These are phyloP conservation scores for Branchellion lobata DNA, from an alignment of 2,888 invertebrate species.

Conservation along the genomic window DNA sequence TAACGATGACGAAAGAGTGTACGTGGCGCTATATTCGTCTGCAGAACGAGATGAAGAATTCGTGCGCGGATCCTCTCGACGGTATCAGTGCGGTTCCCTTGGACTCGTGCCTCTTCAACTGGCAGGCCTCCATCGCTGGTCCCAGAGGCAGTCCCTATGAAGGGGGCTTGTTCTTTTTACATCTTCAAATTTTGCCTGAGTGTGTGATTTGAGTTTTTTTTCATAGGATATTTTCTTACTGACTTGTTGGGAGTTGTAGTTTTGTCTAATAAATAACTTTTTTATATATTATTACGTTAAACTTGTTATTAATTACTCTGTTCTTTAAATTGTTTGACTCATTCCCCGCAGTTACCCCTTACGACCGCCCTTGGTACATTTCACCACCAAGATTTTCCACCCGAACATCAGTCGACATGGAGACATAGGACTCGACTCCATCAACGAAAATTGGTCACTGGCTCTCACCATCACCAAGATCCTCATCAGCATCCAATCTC, in stretches of 20 bases:
- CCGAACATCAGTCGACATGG: constrained; percentile 92
- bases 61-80: constrained; percentile 74
- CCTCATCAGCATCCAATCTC: constrained; percentile 61
- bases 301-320: too few relatives aligned
- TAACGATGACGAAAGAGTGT: constrained; percentile 66
- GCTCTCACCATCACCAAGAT: constrained; percentile 81
- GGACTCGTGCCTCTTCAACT: constrained; percentile 79
- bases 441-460: constrained; percentile 93
- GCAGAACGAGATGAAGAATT: constrained; percentile 71
- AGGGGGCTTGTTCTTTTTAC: constrained; percentile 86
- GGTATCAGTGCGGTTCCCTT: constrained; percentile 80
- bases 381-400: constrained; percentile 87
- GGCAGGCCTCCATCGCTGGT: constrained; percentile 89
- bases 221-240: background rate
- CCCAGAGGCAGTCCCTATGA: constrained; percentile 90
- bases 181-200: constrained; percentile 71
- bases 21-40: constrained; percentile 79
- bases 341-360: constrained; percentile 76
- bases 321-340: too few relatives aligned
- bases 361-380: constrained; percentile 85
- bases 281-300: background rate
- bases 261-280: background rate
- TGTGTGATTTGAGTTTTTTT: background rate
- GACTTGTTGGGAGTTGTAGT: background rate
- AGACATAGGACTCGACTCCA: constrained; percentile 90